Base-by-base conservation (phyloP, 2,113 vertebrate genomes). In the Trichechus manatus region DNA sequence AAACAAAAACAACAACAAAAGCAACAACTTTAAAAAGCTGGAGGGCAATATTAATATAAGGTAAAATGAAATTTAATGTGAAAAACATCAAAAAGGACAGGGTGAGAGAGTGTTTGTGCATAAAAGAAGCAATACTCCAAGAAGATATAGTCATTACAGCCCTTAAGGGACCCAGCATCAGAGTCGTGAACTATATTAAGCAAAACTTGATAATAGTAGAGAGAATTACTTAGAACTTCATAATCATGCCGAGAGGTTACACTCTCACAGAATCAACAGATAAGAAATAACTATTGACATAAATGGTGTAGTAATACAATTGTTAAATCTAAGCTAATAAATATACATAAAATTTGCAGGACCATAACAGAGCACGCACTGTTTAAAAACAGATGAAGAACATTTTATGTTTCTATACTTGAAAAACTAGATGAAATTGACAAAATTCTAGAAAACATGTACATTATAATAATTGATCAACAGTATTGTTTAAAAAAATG, bases 231-330 rank as follows among this genome's bases (percentile, higher is more conserved):
- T 86, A 66, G 29, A 84, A 80, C 20, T 94, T 84, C 10, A 53
- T 72, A 84, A 72, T 47, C 47, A 47, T 47, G 10, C 47, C 1
- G 75, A 27, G 27, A 64, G 20, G 95, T 44, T 72, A 75, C 5
- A 33, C 27, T 75, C 14, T 91, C 47, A 82, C 14, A 83, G 23
- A 92, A 33, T 36, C 61, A 72, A 31, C 42, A 95, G 27, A 56
- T 61, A 70, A 87, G 61, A 94, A 93, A 72, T 33, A 63, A 88
- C 75, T 84, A 83, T 39, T 84, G 42, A 77, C 25, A 50, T 80
- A 15, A n/a, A 53, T 80, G 31, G 29, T 64, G 74, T 61, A 80
- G 25, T 42, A 70, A 93, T 44, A 31, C 36, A 47, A 17, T 29
- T 75, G 36, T 1, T 79, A 61, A 79, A 9, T 17, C 9, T 61